Evolutionary conservation across 2,113 vertebrate genomes (phyloP).

Genomic region (Cromileptes altivelis): DNA sequence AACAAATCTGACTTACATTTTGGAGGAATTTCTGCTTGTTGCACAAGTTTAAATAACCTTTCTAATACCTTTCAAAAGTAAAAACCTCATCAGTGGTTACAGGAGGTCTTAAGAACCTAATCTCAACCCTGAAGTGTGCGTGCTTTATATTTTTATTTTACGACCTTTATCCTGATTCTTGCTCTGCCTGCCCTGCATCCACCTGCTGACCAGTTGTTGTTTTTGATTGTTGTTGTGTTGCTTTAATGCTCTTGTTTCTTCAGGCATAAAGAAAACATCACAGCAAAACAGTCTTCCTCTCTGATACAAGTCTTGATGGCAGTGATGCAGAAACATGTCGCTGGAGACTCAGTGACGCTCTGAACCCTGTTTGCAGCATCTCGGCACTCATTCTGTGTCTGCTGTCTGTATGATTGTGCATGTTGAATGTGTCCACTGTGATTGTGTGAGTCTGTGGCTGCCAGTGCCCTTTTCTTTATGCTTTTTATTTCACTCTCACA

Average conservation of each 20-base stretch:
- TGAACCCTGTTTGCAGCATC: constrained; percentile 9
- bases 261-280: constrained; percentile 11
- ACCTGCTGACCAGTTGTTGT: background rate
- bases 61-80: too few relatives aligned
- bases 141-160: background rate
- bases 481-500: background rate
- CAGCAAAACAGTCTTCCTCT: background rate
- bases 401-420: background rate
- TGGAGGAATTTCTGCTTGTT: too few relatives aligned
- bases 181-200: background rate
- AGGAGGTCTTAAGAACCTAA: too few relatives aligned
- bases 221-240: background rate
- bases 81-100: too few relatives aligned
- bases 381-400: constrained; percentile 7
- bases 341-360: constrained; percentile 13
- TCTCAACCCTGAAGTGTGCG: too few relatives aligned
- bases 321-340: constrained; percentile 32
- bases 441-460: constrained; percentile 7
- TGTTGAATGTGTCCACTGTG: constrained; percentile 16
- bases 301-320: constrained; percentile 12
- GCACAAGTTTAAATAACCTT: too few relatives aligned
- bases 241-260: constrained; percentile 1
- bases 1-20: too few relatives aligned
- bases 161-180: background rate
- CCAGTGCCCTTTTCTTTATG: background rate